Conservation (phyloP, 2,797 vertebrate genomes). For the Halcyon chelicuti region DNA sequence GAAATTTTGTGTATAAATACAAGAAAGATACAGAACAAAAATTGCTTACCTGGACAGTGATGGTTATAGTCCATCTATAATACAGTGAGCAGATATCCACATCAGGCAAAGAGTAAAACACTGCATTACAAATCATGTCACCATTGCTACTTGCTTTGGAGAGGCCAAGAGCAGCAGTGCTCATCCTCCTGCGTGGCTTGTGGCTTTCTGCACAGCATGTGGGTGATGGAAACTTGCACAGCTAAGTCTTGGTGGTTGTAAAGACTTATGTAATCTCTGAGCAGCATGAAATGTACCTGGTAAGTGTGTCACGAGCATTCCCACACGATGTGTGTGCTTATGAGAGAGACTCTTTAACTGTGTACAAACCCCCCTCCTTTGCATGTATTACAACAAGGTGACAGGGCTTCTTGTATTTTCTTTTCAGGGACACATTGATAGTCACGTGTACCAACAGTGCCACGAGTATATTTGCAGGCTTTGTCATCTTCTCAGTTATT, state of each 20-base stretch:
- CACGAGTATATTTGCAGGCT: constrained; percentile 97
- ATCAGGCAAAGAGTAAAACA: background rate
- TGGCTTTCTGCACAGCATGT: accelerated
- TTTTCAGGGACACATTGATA: constrained; percentile 92
- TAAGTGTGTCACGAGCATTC: accelerated
- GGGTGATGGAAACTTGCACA: background rate
- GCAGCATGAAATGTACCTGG: no score
- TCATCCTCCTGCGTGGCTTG: background rate
- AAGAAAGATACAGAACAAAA: background rate
- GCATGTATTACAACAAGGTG: background rate
- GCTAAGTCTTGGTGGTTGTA: background rate
- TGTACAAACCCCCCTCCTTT: background rate
- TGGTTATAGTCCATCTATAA: accelerated
- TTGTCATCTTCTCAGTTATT: constrained; percentile 98
- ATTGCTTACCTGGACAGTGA: background rate
- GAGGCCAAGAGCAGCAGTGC: background rate
- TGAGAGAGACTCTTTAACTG: background rate
- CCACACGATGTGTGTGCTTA: background rate
- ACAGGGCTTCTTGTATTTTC: background rate
- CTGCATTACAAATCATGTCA: accelerated
- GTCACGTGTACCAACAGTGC: constrained; percentile 97
- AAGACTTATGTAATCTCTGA: background rate
- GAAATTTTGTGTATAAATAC: background rate
- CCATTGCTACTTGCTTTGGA: background rate
- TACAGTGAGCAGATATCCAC: accelerated